Evolutionary conservation across 1,140 invertebrate genomes (phyloP).

Genomic region (Diabrotica virgifera): DNA sequence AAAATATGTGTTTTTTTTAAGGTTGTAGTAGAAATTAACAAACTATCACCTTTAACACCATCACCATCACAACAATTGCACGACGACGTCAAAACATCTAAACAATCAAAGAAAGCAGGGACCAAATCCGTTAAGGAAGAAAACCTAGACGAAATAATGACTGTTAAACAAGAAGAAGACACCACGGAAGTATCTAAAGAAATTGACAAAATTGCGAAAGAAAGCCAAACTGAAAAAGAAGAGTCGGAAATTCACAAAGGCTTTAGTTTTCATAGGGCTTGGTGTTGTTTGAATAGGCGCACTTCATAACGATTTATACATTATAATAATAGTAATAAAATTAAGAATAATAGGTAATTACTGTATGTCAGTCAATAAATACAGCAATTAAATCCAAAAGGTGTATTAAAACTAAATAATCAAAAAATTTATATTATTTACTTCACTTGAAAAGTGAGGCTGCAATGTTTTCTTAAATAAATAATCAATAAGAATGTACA

Average conservation of each 20-base stretch:
- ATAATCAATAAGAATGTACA: too few relatives aligned
- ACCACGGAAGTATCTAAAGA: slow-evolving; percentile 12
- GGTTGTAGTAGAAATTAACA: slow-evolving; percentile 45
- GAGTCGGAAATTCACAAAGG: slow-evolving; percentile 45
- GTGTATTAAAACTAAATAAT: too few relatives aligned
- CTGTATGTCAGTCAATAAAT: too few relatives aligned
- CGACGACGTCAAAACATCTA: slow-evolving; percentile 9
- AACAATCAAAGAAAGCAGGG: slow-evolving; percentile 7
- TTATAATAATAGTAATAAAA: too few relatives aligned
- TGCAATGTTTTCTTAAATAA: too few relatives aligned
- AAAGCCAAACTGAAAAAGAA: slow-evolving; percentile 18
- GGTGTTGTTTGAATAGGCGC: slow-evolving; percentile 53
- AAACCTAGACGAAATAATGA: slow-evolving; percentile 41
- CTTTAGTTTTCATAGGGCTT: slow-evolving; percentile 52
- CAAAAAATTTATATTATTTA: too few relatives aligned
- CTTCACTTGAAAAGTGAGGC: too few relatives aligned
- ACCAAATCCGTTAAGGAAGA: slow-evolving; percentile 15
- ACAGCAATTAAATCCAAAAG: too few relatives aligned
- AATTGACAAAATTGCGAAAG: slow-evolving; percentile 6
- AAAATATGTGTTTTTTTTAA: slow-evolving; percentile 9
- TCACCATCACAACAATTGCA: slow-evolving; percentile 9
- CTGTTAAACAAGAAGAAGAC: slow-evolving; percentile 31
- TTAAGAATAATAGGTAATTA: too few relatives aligned
- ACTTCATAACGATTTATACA: slow-evolving; percentile 43
- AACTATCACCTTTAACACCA: slow-evolving; percentile 12